These are phyloP conservation scores for Rhimphoctona megacephalus DNA, from an alignment of 2,888 invertebrate species.

Conservation along the genomic window DNA sequence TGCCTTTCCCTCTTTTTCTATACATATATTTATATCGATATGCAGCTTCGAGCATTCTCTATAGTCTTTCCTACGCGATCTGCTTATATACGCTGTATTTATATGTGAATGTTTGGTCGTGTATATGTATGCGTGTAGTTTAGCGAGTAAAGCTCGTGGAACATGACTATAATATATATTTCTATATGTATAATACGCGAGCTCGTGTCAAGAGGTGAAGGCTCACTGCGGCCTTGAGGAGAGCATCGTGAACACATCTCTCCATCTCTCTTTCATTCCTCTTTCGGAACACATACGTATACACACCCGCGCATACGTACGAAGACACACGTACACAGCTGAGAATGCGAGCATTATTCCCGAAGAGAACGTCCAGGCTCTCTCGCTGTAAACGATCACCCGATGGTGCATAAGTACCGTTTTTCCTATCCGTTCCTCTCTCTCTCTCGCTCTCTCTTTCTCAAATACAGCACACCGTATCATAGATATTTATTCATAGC, in stretches of 20 bases:
- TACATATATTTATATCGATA: neutral
- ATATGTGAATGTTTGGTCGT: neutral
- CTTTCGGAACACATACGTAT: conserved; percentile 1
- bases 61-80: conserved; percentile 44
- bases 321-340: conserved; percentile 22
- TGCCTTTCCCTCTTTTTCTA: conserved; percentile 29
- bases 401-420: conserved; percentile 64
- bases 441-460: conserved; percentile 1
- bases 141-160: conserved; percentile 40
- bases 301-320: neutral
- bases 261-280: conserved; percentile 27
- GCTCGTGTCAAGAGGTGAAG: conserved; percentile 81
- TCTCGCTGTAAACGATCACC: conserved; percentile 52
- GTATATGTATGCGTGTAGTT: conserved; percentile 13
- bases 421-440: conserved; percentile 38
- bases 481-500: conserved; percentile 62
- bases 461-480: neutral
- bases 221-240: conserved; percentile 80
- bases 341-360: conserved; percentile 63
- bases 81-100: conserved; percentile 1
- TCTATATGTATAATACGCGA: conserved; percentile 66
- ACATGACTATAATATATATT: conserved; percentile 54
- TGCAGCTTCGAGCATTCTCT: conserved; percentile 34
- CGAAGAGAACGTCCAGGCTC: conserved; percentile 58
- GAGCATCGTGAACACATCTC: conserved; percentile 66